Evolutionary conservation across 2,888 invertebrate species (phyloP).

Genomic region (Pristionchus fissidentatus): DNA sequence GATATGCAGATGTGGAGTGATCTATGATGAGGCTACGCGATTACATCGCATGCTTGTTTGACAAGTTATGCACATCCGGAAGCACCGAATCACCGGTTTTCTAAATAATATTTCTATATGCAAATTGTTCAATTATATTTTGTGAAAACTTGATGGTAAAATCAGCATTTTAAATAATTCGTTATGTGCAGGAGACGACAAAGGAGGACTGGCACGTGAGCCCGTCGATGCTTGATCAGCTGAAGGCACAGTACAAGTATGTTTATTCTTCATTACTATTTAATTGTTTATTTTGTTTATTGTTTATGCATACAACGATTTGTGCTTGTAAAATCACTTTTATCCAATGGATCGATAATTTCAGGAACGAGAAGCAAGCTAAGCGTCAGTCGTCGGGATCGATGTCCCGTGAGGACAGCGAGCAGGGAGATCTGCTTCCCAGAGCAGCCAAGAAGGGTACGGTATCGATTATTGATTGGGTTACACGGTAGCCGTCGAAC

Average conservation of each 20-base stretch:
- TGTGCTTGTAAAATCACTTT: no score
- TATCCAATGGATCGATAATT: not conserved
- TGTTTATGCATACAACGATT: no score
- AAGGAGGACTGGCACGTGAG: constrained; percentile 65
- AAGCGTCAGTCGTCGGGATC: constrained; percentile 41
- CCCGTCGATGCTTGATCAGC: constrained; percentile 76
- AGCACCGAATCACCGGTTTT: no score
- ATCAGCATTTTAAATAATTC: not conserved
- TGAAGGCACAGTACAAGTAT: constrained; percentile 78
- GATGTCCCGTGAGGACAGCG: constrained; percentile 17
- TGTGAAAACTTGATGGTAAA: constrained; percentile 29
- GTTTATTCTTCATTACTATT: not conserved
- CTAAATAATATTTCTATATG: no score
- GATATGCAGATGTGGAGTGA: no score
- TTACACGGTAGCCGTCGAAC: not conserved
- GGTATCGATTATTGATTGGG: not conserved
- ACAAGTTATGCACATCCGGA: no score
- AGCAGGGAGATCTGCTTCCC: constrained; percentile 34
- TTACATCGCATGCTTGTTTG: no score
- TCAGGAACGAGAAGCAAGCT: constrained; percentile 38
- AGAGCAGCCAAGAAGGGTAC: constrained; percentile 39
- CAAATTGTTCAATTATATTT: no score
- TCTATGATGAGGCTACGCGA: no score
- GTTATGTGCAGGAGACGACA: constrained; percentile 8
- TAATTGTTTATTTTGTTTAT: not conserved